Conservation (phyloP, 2,113 vertebrate species). For the Regulus satrapa region DNA sequence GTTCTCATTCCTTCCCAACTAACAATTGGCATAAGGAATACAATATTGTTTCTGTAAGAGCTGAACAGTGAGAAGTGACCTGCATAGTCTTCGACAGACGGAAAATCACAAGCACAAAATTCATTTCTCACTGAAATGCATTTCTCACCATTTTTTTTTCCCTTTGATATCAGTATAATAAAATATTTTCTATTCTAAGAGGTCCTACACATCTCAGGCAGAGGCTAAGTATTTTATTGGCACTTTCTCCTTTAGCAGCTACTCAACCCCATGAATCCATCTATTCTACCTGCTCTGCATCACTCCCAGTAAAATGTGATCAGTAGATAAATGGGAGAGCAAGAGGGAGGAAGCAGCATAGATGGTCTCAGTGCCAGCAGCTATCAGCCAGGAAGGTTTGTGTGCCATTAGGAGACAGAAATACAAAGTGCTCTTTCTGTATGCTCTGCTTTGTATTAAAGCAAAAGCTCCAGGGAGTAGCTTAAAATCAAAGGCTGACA, state of each 20-base stretch:
- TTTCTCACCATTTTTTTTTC: neutral
- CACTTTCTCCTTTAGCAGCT: neutral
- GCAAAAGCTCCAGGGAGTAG: neutral
- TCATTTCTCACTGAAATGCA: neutral
- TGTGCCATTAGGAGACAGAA: neutral
- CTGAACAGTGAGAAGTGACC: slow-evolving; percentile 28
- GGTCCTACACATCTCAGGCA: neutral
- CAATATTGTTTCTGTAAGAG: slow-evolving; percentile 46
- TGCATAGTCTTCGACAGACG: neutral
- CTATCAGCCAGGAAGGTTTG: neutral
- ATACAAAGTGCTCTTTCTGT: neutral
- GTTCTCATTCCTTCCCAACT: neutral
- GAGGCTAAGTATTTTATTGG: neutral
- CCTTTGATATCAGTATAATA: neutral
- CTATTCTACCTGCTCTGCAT: neutral
- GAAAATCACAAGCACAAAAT: slow-evolving; percentile 7
- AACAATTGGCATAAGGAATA: slow-evolving; percentile 19
- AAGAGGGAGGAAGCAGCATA: neutral
- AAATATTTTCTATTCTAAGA: neutral
- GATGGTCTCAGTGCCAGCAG: neutral
- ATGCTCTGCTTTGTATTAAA: neutral
- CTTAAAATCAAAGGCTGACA: neutral
- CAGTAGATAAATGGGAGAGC: neutral
- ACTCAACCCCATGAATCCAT: neutral
- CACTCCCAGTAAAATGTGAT: neutral